phyloP scores from a whole-genome alignment of 2,113 vertebrate genomes.

The Bombycilla garrulus region DNA sequence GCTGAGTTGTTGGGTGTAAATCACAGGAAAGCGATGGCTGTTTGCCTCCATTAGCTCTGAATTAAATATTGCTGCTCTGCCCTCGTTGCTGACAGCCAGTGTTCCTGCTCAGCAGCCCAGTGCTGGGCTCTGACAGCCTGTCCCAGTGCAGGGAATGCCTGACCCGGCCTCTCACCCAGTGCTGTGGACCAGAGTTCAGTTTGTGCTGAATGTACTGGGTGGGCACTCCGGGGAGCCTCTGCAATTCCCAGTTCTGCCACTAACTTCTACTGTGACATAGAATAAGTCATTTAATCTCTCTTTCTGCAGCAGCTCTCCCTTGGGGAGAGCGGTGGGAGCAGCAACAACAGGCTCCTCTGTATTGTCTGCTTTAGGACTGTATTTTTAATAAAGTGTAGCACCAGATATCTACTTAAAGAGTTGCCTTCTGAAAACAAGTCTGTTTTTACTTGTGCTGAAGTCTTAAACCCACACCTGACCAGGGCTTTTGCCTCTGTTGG shows the following conservation, averaged over 20 bases:
- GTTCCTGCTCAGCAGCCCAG: not conserved
- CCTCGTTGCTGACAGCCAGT: not conserved
- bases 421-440: not conserved
- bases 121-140: not conserved
- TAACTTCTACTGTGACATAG: not conserved
- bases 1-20: not conserved
- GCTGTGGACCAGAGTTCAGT: not conserved
- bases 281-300: not conserved
- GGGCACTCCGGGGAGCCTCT: not conserved
- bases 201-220: not conserved
- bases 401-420: not conserved
- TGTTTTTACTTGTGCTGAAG: not conserved
- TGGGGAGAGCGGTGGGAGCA: not conserved
- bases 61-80: conserved; percentile 10
- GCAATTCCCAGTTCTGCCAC: conserved; percentile 2
- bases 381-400: not conserved
- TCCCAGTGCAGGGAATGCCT: not conserved
- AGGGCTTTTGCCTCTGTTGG: not conserved
- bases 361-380: not conserved
- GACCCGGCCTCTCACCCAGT: not conserved
- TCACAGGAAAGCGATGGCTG: fast-evolving
- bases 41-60: not conserved
- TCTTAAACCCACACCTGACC: not conserved
- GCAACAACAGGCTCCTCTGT: not conserved
- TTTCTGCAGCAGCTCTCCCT: not conserved